Conservation (phyloP, 1,140 invertebrate genomes). For the Aphis craccivora region DNA sequence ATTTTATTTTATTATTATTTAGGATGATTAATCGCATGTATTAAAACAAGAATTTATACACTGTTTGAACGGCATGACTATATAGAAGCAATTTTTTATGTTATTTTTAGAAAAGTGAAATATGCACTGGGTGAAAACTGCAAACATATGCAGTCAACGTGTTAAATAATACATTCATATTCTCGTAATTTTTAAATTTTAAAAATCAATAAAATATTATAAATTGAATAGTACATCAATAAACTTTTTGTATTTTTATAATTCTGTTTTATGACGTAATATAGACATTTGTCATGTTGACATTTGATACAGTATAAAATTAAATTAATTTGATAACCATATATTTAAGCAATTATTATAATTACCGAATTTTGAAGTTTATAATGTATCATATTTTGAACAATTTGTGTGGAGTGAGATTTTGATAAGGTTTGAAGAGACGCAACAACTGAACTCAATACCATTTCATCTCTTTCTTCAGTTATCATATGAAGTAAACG, state of each 20-base stretch:
- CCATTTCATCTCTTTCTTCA: constrained; percentile 47
- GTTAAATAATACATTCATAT: neutral
- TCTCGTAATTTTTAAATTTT: neutral
- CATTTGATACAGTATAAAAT: neutral
- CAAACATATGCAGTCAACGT: too few species aligned
- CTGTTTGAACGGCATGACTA: too few species aligned
- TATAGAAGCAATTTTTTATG: too few species aligned
- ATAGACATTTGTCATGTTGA: too few species aligned
- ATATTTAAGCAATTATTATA: constrained; percentile 29
- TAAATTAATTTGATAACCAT: neutral
- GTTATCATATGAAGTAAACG: constrained; percentile 52
- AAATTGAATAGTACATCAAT: neutral
- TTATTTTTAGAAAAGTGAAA: too few species aligned
- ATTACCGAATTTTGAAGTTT: constrained; percentile 53
- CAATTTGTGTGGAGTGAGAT: constrained; percentile 40
- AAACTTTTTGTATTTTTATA: neutral
- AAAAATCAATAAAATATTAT: neutral
- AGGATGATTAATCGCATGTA: too few species aligned
- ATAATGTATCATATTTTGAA: constrained; percentile 55
- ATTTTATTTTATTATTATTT: too few species aligned
- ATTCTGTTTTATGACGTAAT: neutral
- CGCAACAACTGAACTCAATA: neutral
- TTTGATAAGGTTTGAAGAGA: constrained; percentile 38
- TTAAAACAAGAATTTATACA: too few species aligned
- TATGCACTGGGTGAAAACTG: too few species aligned